Conservation (phyloP, 2,797 vertebrate genomes). For the Chanos chanos region DNA sequence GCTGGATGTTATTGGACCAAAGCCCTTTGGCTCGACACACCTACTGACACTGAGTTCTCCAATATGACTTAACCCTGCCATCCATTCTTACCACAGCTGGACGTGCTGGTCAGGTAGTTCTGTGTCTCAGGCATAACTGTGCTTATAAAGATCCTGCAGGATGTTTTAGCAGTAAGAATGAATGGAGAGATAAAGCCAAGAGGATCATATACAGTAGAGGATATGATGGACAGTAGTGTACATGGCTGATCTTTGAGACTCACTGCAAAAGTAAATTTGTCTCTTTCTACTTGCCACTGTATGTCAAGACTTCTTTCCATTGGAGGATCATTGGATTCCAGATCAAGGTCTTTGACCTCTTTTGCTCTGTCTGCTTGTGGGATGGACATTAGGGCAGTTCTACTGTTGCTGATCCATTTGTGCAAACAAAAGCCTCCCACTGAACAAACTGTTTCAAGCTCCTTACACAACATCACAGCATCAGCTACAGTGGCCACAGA, state of each 20-base stretch:
- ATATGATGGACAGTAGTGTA: constrained; percentile 1
- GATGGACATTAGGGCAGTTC: too few relatives aligned
- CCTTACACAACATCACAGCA: not conserved
- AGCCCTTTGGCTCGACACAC: constrained; percentile 3
- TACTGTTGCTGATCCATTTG: too few relatives aligned
- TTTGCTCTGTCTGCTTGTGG: too few relatives aligned
- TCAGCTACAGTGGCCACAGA: not conserved
- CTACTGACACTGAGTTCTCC: not conserved
- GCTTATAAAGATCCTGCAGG: constrained; percentile 1
- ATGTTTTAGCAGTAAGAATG: not conserved
- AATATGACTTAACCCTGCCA: not conserved
- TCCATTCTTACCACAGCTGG: not conserved
- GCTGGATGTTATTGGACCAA: not conserved
- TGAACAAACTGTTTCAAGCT: not conserved
- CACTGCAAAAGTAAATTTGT: not conserved
- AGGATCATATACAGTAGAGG: constrained; percentile 11
- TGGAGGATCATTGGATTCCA: not conserved
- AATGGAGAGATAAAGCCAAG: not conserved
- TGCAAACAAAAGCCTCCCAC: too few relatives aligned
- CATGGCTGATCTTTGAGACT: not conserved
- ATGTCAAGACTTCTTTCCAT: constrained; percentile 3
- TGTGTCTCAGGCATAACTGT: not conserved
- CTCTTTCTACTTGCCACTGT: not conserved
- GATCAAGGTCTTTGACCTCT: not conserved
- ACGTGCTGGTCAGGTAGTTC: not conserved